These are phyloP conservation scores for Philypnodon macrostomus DNA, from an alignment of 2,797 vertebrate genomes.

Conservation along the genomic window DNA sequence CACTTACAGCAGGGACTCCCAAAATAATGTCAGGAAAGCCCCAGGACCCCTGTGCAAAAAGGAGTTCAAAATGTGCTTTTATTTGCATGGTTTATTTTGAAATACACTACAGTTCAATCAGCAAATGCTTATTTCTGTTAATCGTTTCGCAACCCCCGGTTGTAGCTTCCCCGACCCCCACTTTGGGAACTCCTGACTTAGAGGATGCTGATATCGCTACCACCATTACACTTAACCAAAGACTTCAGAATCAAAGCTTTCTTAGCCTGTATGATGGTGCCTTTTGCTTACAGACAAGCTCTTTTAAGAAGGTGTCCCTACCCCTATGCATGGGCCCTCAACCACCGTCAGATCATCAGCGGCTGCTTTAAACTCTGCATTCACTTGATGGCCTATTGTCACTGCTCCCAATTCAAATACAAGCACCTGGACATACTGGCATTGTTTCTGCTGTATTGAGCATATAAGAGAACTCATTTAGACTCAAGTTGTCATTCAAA, in stretches of 20 bases:
- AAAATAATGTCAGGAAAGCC: too few species aligned
- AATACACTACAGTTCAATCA: too few species aligned
- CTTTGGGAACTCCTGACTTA: too few species aligned
- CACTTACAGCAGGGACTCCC: too few species aligned
- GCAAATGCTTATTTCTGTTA: too few species aligned
- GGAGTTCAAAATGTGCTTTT: too few species aligned
- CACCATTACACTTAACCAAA: slow-evolving; percentile 41
- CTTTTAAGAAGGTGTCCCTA: slow-evolving; percentile 61
- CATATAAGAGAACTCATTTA: too few species aligned
- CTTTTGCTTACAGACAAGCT: slow-evolving; percentile 35
- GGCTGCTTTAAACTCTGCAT: slow-evolving; percentile 61
- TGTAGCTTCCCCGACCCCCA: too few species aligned
- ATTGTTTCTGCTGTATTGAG: slow-evolving; percentile 34
- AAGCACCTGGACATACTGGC: slow-evolving; percentile 55
- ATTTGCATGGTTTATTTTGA: too few species aligned
- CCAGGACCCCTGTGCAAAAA: too few species aligned
- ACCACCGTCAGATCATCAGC: slow-evolving; percentile 56
- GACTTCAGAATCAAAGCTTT: slow-evolving; percentile 52
- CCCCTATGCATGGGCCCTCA: slow-evolving; percentile 58
- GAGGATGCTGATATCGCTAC: slow-evolving; percentile 59
- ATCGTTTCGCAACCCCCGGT: too few species aligned
- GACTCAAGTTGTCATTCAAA: slow-evolving; percentile 63
- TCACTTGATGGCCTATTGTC: slow-evolving; percentile 61
- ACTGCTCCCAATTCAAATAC: slow-evolving; percentile 39
- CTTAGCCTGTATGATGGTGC: slow-evolving; percentile 50